Evolutionary conservation across 2,888 invertebrate species (phyloP), one percentile per base, ranked within the genome.

Genomic region (Lissocephala sabroskyi): DNA sequence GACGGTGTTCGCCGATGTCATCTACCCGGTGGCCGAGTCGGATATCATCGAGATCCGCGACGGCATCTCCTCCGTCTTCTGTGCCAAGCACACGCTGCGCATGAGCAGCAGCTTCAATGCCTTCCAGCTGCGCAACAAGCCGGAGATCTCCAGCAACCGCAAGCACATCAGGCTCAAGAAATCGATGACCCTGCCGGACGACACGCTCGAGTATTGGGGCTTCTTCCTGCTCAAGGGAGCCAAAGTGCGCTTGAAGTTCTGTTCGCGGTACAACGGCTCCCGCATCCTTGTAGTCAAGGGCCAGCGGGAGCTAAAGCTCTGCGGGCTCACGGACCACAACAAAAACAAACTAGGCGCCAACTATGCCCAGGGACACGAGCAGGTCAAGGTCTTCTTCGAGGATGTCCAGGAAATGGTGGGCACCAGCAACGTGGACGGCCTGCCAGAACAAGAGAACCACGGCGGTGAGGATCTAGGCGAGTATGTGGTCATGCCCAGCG

Each of bases 151-250:
- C 40, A 85, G 86, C 48, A 89, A 88, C 70, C 88, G 89, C 42
- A 93, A 92, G 82, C 92, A 93, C 75, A 90, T 93, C 62, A 86
- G 90, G 60, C 85, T 94, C 63, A 92, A 90, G 80, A 94, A 94
- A 79, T 92, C 92, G 4, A 93, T 95, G 92, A 88, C 87, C 1
- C 84, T 95, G 56, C 93, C 93, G 0, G 94, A 94, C 81, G 94
- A 94, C 71, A 93, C 94, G 7, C 84, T 94, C 28, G 94, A 95
- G 82, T 95, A 94, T 82, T 95, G 94, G 94, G 94, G 94, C 2
- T 94, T 95, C 84, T 94, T 92, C 85, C 86, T 95, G 39, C 86
- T 93, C 41, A 89, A 90, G 82, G 94, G 93, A 17, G 93, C 94
- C 1, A 88, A 88, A 9, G 93, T 95, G 1, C 88, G 89, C 59